These are phyloP conservation scores for Gymnodraco acuticeps DNA, from an alignment of 2,797 vertebrate genomes.

Conservation along the genomic window DNA sequence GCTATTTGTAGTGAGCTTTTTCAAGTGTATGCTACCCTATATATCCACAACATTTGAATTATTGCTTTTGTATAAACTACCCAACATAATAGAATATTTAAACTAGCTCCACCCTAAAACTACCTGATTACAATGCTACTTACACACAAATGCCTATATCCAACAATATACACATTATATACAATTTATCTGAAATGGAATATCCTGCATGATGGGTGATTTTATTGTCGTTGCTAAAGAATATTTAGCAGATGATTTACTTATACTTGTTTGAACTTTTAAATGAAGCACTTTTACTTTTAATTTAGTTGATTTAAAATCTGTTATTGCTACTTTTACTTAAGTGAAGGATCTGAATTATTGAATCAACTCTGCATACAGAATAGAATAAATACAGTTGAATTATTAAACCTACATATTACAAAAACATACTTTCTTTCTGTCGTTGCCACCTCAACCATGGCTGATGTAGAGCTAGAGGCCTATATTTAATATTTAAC, in stretches of 20 bases:
- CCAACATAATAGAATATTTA: background rate
- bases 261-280: background rate
- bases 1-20: background rate
- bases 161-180: background rate
- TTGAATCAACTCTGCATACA: background rate
- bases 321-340: background rate
- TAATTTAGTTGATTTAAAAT: background rate
- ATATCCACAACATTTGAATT: background rate
- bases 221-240: no score
- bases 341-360: background rate
- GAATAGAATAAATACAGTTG: background rate
- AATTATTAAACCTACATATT: background rate
- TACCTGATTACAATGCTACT: background rate
- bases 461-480: background rate
- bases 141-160: background rate
- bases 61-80: background rate
- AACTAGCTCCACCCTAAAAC: background rate
- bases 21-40: background rate
- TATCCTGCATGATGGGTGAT: background rate
- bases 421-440: background rate
- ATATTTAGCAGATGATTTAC: background rate
- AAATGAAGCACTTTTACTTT: background rate
- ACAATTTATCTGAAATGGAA: background rate
- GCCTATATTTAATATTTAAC: background rate
- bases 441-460: background rate